Conservation (phyloP, 2,113 vertebrate species). For the Spheniscus mendiculus region DNA sequence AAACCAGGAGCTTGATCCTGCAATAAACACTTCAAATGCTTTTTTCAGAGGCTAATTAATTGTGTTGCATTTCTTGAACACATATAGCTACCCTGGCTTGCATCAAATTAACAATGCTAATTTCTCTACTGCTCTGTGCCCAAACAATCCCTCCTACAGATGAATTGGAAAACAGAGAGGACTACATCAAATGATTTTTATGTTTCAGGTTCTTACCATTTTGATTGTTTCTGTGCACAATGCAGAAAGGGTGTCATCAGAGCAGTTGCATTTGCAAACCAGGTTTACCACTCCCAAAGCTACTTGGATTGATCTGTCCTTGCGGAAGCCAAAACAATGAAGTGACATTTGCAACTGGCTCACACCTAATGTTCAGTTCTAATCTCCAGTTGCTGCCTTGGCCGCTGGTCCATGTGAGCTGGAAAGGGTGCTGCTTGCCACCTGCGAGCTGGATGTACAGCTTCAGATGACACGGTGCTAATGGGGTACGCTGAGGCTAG, state of each 20-base stretch:
- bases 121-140: background rate
- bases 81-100: conserved; percentile 56
- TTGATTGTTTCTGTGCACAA: background rate
- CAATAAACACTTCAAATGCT: conserved; percentile 82
- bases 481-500: background rate
- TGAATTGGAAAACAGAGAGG: background rate
- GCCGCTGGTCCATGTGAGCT: accelerated
- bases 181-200: background rate
- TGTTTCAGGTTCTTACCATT: background rate
- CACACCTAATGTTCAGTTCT: background rate
- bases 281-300: background rate
- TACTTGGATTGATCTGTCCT: background rate
- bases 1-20: conserved; percentile 78
- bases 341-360: background rate
- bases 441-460: background rate
- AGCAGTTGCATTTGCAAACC: background rate
- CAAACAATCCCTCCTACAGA: conserved; percentile 13
- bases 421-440: background rate
- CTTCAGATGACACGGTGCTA: background rate
- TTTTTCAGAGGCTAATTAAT: conserved; percentile 80
- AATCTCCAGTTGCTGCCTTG: background rate
- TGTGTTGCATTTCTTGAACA: conserved; percentile 76
- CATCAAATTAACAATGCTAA: conserved; percentile 69
- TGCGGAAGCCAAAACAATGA: background rate
- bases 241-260: background rate